Conservation (phyloP, 1,140 invertebrate genomes). For the Heliconius hermathena region DNA sequence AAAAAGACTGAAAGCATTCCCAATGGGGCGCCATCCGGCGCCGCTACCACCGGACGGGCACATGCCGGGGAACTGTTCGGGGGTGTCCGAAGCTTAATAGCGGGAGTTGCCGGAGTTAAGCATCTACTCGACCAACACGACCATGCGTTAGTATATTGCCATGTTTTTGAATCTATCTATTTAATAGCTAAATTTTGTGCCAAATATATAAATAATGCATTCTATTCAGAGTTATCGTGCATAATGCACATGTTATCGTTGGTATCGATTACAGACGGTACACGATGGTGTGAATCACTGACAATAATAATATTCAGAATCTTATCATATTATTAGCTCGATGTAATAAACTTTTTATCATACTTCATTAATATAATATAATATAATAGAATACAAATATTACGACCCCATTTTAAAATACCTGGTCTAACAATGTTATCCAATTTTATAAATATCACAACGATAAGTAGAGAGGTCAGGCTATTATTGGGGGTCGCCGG, state of each 20-base stretch:
- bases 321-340: conserved; percentile 1
- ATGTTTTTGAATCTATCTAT: not conserved
- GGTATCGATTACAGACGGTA: conserved; percentile 18
- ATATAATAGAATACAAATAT: too few relatives aligned
- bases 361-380: not conserved
- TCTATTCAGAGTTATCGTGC: conserved; percentile 1
- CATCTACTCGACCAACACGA: conserved; percentile 47
- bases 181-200: not conserved
- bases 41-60: not conserved
- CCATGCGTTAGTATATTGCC: conserved; percentile 40
- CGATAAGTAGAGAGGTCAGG: conserved; percentile 28
- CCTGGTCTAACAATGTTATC: not conserved
- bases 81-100: conserved; percentile 61
- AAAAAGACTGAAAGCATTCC: conserved; percentile 45
- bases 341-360: not conserved
- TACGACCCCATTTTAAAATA: not conserved
- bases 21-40: conserved; percentile 54
- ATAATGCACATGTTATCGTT: conserved; percentile 1
- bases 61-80: conserved; percentile 47
- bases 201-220: not conserved
- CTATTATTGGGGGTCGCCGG: conserved; percentile 28
- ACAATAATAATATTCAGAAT: conserved; percentile 8
- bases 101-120: conserved; percentile 57
- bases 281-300: not conserved
- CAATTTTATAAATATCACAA: conserved; percentile 1